Conservation (phyloP, 2,797 vertebrate species). For the Myotis planiceps region DNA sequence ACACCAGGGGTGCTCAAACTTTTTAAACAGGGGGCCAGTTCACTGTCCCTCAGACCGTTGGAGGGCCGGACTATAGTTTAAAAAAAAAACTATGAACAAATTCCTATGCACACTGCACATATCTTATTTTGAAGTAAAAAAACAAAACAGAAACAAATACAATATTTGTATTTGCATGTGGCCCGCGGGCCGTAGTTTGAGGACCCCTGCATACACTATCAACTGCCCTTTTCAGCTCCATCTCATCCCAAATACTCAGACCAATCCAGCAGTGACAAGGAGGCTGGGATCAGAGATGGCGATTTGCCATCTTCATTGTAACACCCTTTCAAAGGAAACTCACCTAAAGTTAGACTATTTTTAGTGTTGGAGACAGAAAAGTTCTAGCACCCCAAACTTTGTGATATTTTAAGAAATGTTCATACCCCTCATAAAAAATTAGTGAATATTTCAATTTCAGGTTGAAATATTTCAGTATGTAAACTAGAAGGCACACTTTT, state of each 20-base stretch:
- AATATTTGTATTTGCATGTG: too few relatives aligned
- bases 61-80: too few relatives aligned
- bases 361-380: neutral
- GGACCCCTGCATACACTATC: neutral
- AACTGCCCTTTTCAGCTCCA: neutral
- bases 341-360: neutral
- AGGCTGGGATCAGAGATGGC: neutral
- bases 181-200: too few relatives aligned
- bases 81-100: too few relatives aligned
- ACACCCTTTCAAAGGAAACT: neutral
- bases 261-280: neutral
- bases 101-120: too few relatives aligned
- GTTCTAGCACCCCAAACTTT: neutral
- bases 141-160: too few relatives aligned
- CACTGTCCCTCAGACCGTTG: too few relatives aligned
- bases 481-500: neutral
- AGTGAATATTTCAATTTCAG: neutral
- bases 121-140: too few relatives aligned
- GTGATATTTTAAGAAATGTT: neutral
- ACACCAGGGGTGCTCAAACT: neutral
- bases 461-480: neutral
- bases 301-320: neutral
- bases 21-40: too few relatives aligned
- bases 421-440: neutral
- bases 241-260: neutral